A percentile compares a stretch with the other conserved stretches of the same genome.
These are phyloP conservation scores for Apus apus DNA, from an alignment of 2,113 vertebrate species.

Conservation along the genomic window DNA sequence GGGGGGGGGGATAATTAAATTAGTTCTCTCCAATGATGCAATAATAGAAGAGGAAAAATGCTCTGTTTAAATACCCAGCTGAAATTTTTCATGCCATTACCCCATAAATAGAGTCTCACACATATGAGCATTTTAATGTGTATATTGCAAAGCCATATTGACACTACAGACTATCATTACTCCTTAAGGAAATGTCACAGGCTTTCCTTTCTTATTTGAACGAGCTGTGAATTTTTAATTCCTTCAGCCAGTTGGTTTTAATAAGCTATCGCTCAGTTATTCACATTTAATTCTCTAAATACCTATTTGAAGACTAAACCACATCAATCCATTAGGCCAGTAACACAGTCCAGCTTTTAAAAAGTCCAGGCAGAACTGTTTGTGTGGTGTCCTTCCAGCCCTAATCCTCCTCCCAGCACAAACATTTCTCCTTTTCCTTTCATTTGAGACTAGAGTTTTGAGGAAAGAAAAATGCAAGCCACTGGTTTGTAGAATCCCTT, in stretches of 20 bases:
- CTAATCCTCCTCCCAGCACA: constrained; percentile 21
- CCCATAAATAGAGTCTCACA: not conserved
- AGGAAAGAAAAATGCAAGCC: not conserved
- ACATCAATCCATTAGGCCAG: constrained; percentile 28
- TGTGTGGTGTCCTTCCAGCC: constrained; percentile 14
- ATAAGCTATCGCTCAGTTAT: constrained; percentile 10
- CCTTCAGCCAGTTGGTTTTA: constrained; percentile 38
- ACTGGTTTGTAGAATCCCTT: not conserved
- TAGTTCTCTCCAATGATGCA: not conserved
- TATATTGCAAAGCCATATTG: constrained; percentile 6
- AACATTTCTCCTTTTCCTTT: not conserved
- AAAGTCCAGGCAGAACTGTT: constrained; percentile 7
- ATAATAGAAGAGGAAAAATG: not conserved
- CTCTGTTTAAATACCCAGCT: not conserved
- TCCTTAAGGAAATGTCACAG: constrained; percentile 54
- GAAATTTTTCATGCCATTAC: constrained; percentile 17
- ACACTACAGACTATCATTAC: constrained; percentile 48
- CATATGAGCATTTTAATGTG: not conserved
- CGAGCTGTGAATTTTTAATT: constrained; percentile 53
- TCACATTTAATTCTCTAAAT: constrained; percentile 32
- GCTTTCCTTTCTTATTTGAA: constrained; percentile 47
- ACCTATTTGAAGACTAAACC: constrained; percentile 43
- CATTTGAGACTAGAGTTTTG: not conserved
- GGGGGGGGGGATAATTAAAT: not conserved
- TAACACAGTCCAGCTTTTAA: constrained; percentile 20